Conservation (phyloP, 1,140 invertebrate species). For the Scaptodrosophila lebanonensis region DNA sequence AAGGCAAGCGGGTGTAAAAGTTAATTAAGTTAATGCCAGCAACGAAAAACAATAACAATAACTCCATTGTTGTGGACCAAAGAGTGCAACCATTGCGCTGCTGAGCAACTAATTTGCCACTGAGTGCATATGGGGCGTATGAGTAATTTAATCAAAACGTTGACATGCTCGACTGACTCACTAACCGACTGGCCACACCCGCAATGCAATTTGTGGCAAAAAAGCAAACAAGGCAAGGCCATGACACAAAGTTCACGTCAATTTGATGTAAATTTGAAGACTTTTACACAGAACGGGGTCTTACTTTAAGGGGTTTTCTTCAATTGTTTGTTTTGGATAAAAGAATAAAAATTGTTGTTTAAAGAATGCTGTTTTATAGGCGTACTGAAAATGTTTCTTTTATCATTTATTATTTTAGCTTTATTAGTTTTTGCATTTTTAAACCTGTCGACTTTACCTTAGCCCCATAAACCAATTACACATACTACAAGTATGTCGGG, state of each 20-base stretch:
- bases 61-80: conserved; percentile 32
- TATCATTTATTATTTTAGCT: too few relatives aligned
- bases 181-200: conserved; percentile 46
- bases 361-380: too few relatives aligned
- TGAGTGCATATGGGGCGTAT: conserved; percentile 50
- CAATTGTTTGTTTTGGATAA: too few relatives aligned
- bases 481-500: too few relatives aligned
- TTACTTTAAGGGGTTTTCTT: too few relatives aligned
- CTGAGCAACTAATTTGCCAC: not conserved
- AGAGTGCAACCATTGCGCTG: conserved; percentile 27
- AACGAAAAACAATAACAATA: conserved; percentile 46
- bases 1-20: conserved; percentile 56
- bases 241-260: conserved; percentile 50
- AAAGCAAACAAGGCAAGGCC: conserved; percentile 49
- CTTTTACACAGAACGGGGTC: too few relatives aligned
- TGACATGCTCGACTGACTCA: conserved; percentile 46
- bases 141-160: conserved; percentile 71
- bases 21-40: conserved; percentile 67
- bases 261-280: conserved; percentile 12
- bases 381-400: too few relatives aligned
- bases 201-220: conserved; percentile 68
- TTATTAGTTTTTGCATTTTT: too few relatives aligned
- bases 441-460: too few relatives aligned
- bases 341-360: too few relatives aligned
- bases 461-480: too few relatives aligned